Conservation (phyloP, 2,113 vertebrate species). For the Dolichallabes microphthalmus region DNA sequence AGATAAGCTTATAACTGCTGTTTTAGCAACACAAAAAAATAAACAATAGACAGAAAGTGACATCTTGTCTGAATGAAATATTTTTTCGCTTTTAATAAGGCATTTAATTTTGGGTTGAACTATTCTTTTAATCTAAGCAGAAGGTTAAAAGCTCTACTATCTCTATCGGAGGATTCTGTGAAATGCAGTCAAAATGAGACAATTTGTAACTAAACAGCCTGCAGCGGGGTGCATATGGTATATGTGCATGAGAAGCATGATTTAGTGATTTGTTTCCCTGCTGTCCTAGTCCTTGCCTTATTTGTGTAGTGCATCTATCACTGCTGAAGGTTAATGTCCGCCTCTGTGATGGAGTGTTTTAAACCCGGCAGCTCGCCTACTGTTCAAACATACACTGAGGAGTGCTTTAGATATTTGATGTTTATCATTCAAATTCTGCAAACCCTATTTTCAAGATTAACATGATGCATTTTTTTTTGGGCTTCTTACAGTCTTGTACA, state of each 20-base stretch:
- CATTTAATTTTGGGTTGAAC: not conserved
- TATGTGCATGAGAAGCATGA: conserved; percentile 8
- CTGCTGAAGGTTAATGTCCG: conserved; percentile 29
- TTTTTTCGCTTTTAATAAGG: not conserved
- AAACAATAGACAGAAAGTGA: not conserved
- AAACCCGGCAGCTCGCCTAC: not conserved
- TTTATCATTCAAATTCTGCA: conserved; percentile 4
- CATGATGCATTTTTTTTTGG: not conserved
- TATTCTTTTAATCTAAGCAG: not conserved
- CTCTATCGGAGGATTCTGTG: not conserved
- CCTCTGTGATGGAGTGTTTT: conserved; percentile 25
- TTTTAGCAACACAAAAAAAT: not conserved
- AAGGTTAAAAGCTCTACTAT: not conserved
- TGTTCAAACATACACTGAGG: conserved; percentile 9
- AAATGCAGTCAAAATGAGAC: not conserved
- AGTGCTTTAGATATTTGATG: conserved; percentile 14
- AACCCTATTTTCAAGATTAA: not conserved
- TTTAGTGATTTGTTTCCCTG: conserved; percentile 36
- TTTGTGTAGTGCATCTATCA: conserved; percentile 29
- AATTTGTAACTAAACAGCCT: not conserved
- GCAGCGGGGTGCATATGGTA: conserved; percentile 12
- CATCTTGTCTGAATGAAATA: not conserved
- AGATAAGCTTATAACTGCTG: not conserved
- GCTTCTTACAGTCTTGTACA: not conserved
- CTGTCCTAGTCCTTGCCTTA: conserved; percentile 20